Percentiles rank a stretch among this genome's conserved stretches.
Evolutionary conservation across 2,888 invertebrate genomes (phyloP).

Genomic region (Tenthredo amoena): DNA sequence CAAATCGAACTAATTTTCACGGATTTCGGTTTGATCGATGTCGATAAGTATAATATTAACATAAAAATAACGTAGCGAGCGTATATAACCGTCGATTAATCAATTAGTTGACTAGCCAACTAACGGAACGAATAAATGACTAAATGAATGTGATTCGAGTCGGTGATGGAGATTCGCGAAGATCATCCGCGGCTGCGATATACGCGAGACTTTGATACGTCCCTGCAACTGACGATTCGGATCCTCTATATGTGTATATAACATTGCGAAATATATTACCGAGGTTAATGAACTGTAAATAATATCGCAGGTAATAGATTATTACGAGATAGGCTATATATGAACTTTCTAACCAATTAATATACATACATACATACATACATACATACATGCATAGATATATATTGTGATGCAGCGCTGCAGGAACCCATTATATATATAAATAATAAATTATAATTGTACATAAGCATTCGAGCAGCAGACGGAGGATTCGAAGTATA

Average conservation of each 20-base stretch:
- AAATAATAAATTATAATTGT: not conserved
- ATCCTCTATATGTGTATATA: not conserved
- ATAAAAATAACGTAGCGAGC: not conserved
- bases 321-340: not conserved
- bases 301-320: not conserved
- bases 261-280: not conserved
- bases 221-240: not conserved
- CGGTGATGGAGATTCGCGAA: not conserved
- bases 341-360: not conserved
- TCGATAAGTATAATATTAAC: not conserved
- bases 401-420: not conserved
- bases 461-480: not conserved
- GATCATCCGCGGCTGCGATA: not conserved
- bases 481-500: conserved; percentile 34
- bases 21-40: not conserved
- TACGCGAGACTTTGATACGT: not conserved
- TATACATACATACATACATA: not conserved
- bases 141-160: not conserved
- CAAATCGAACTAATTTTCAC: not conserved
- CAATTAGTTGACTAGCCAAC: not conserved
- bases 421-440: conserved; percentile 2
- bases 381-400: not conserved
- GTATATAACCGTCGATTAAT: not conserved
- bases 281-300: not conserved
- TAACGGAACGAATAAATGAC: not conserved